Evolutionary conservation across 2,113 vertebrate genomes (phyloP).

Genomic region (Sebastes fasciatus): DNA sequence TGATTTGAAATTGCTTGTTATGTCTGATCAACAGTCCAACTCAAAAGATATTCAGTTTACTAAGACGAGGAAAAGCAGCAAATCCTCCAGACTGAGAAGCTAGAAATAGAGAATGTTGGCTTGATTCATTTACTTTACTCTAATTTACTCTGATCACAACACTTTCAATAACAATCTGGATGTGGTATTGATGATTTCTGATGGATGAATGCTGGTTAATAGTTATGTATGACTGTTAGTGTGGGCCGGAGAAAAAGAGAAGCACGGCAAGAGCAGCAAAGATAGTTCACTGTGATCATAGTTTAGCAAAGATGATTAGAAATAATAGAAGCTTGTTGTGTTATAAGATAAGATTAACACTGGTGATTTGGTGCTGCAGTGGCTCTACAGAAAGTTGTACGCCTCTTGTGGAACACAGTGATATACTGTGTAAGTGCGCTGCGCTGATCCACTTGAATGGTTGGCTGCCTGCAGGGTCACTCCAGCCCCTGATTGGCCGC

Average conservation of each 20-base stretch:
- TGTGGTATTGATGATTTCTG: not conserved
- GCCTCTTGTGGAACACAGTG: not conserved
- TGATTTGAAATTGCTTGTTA: not conserved
- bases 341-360: too few species aligned
- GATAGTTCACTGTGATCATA: not conserved
- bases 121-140: not conserved
- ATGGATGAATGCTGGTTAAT: not conserved
- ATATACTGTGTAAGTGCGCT: not conserved
- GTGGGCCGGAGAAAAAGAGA: not conserved
- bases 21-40: not conserved
- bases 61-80: not conserved
- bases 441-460: not conserved
- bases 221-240: not conserved
- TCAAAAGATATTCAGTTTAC: not conserved
- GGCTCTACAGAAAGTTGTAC: not conserved
- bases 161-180: not conserved
- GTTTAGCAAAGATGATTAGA: not conserved
- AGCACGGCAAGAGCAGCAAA: not conserved
- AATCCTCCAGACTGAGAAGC: not conserved
- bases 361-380: not conserved
- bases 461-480: constrained; percentile 18
- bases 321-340: not conserved
- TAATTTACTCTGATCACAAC: not conserved
- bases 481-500: constrained; percentile 13
- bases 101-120: not conserved